Base-by-base conservation (phyloP, 2,113 vertebrate species). In the Rhinoptilus africanus region DNA sequence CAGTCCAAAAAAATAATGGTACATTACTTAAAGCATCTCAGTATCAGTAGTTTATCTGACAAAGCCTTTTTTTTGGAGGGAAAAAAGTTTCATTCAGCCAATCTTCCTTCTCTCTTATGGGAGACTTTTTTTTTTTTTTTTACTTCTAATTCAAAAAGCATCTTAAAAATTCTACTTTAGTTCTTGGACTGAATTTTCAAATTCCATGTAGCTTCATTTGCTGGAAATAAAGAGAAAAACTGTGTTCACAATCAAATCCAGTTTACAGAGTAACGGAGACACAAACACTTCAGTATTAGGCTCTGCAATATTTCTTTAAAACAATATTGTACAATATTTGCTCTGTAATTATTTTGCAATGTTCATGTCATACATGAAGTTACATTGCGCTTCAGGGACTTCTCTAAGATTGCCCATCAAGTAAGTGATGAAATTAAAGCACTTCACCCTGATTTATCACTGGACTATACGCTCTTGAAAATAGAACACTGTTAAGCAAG, bases 31-130 rank as follows among this genome's bases (percentile, higher is more conserved):
- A 86, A 74, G 7, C 8, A 50, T 57, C 4, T 60, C 37, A 54
- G 5, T 45, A 24, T 66, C 51, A 45, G 27, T 26, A 76, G 6
- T 35, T 91, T 74, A n/a, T 53, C 39, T 62, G 39, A 80, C 34
- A 63, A 77, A 81, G 14, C 5, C 14, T 20, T 8, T 0, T 0
- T 8, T 86, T 74, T 39, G 5, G n/a, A 62, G 10, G 4, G 24
- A 79, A 85, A 50, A 57, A 43, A 21, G 37, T 16, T 7, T 66
- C 34, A 54, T 81, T 64, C 66, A 89, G 35, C 8, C 57, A 89
- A 30, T 62, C 19, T 37, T 78, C 60, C 3, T 59, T 77, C 18
- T 53, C 7, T 14, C 12, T 84, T 71, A 43, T 0, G 4, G 23
- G 18, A 85, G 4, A 66, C 32, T 35, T 4, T 2, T 48, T 19